phyloP scores from a whole-genome alignment of 2,797 vertebrate genomes.

The Pseudochirops corinnae region DNA sequence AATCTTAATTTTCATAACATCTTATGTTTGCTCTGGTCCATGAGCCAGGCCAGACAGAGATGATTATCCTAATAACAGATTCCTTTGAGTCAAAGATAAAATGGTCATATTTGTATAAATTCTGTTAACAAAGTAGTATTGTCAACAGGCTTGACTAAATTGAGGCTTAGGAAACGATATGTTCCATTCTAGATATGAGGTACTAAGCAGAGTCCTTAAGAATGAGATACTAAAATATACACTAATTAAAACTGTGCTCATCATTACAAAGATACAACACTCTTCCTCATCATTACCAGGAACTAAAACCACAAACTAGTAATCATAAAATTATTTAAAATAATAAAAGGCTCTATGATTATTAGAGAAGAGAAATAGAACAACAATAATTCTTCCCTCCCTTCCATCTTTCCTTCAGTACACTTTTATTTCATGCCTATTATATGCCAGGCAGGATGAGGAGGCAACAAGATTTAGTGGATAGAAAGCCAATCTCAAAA shows the following conservation, averaged over 20 bases:
- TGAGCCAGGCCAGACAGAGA: neutral
- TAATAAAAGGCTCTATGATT: slow-evolving; percentile 1
- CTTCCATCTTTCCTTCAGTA: neutral
- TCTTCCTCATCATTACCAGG: neutral
- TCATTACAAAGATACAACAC: slow-evolving; percentile 5
- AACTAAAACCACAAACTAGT: neutral
- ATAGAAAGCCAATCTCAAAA: neutral
- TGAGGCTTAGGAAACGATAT: too few species aligned
- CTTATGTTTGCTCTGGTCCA: neutral
- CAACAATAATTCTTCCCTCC: neutral
- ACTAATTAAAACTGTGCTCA: neutral
- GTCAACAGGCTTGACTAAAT: too few species aligned
- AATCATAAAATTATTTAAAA: slow-evolving; percentile 25
- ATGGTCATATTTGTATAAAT: neutral
- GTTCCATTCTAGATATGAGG: too few species aligned
- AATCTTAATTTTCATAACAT: neutral
- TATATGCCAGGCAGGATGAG: neutral
- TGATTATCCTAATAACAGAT: neutral
- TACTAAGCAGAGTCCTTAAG: neutral
- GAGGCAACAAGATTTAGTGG: neutral
- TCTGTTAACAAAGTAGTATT: neutral
- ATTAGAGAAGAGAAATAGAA: slow-evolving; percentile 3
- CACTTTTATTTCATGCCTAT: neutral
- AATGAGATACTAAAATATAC: slow-evolving; percentile 21
- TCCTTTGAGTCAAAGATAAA: neutral